Percentiles rank a stretch among this genome's conserved stretches.
Evolutionary conservation across 2,888 invertebrate genomes (phyloP).

Genomic region (Busseola fusca): DNA sequence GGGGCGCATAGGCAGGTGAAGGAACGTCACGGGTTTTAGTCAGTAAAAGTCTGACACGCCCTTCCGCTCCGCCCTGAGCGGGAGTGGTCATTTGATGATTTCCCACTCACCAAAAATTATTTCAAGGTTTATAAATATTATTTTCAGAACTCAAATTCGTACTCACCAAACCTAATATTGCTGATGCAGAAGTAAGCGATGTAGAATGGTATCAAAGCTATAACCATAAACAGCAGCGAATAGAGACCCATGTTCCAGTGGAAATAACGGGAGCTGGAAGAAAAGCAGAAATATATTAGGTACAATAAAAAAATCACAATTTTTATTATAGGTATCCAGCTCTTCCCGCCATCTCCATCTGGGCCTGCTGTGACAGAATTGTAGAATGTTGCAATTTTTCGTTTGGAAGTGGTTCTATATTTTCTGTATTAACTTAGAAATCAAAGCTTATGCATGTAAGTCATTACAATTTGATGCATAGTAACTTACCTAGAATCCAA

Average conservation of each 20-base stretch:
- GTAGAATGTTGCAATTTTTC: neutral
- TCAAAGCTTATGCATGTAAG: neutral
- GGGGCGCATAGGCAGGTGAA: no score
- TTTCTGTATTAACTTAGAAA: neutral
- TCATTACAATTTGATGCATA: neutral
- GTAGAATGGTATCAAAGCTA: constrained; percentile 98
- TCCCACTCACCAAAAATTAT: neutral
- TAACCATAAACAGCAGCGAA: constrained; percentile 96
- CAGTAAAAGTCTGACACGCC: no score
- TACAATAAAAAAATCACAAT: neutral
- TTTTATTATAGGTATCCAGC: no score
- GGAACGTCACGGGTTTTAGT: no score
- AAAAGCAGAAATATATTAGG: neutral
- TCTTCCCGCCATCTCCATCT: no score
- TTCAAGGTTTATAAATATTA: neutral
- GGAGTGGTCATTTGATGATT: no score
- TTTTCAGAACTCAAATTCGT: neutral
- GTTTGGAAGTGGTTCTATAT: neutral
- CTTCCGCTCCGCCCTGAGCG: no score
- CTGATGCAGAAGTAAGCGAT: constrained; percentile 98
- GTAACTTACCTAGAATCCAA: constrained; percentile 94
- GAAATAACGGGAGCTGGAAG: constrained; percentile 94
- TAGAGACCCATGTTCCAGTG: constrained; percentile 98
- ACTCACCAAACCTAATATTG: constrained; percentile 94
- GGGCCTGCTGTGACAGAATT: no score